These are phyloP conservation scores for Gobio occitaniae DNA, from an alignment of 2,797 vertebrate species.

Conservation along the genomic window DNA sequence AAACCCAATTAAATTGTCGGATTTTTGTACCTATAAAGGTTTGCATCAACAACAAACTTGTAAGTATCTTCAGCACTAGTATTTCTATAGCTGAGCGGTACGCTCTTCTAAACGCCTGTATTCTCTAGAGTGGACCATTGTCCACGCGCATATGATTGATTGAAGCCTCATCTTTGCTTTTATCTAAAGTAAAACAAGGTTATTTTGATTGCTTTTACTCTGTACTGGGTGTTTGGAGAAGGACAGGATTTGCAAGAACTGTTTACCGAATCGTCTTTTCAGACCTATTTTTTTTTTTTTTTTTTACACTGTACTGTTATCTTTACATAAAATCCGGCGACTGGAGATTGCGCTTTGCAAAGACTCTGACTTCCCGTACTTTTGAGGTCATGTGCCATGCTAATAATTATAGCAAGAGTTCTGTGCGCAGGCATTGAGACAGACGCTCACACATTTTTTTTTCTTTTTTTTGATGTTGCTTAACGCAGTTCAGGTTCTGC, in stretches of 20 bases:
- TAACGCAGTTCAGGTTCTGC: background rate
- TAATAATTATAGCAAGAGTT: slow-evolving; percentile 40
- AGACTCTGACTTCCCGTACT: slow-evolving; percentile 33
- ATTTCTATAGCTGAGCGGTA: slow-evolving; percentile 33
- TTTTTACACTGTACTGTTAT: slow-evolving; percentile 9
- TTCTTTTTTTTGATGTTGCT: no score
- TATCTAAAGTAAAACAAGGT: slow-evolving; percentile 17
- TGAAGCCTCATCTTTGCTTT: slow-evolving; percentile 37
- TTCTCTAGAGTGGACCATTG: slow-evolving; percentile 40
- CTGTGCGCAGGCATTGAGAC: slow-evolving; percentile 5
- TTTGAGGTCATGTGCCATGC: slow-evolving; percentile 52
- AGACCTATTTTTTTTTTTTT: background rate
- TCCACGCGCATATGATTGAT: slow-evolving; percentile 11
- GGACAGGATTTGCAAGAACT: slow-evolving; percentile 26
- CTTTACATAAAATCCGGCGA: background rate
- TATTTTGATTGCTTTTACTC: slow-evolving; percentile 18
- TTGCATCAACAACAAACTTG: slow-evolving; percentile 16
- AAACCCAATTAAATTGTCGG: slow-evolving; percentile 10
- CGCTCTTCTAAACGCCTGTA: slow-evolving; percentile 12
- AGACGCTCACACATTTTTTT: background rate
- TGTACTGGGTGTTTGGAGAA: slow-evolving; percentile 19
- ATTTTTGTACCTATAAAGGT: slow-evolving; percentile 8
- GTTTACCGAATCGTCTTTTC: slow-evolving; percentile 50
- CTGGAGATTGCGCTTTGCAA: background rate
- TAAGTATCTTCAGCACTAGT: slow-evolving; percentile 34